Base-by-base conservation (phyloP, 2,888 invertebrate species). In the Globia sparganii region DNA sequence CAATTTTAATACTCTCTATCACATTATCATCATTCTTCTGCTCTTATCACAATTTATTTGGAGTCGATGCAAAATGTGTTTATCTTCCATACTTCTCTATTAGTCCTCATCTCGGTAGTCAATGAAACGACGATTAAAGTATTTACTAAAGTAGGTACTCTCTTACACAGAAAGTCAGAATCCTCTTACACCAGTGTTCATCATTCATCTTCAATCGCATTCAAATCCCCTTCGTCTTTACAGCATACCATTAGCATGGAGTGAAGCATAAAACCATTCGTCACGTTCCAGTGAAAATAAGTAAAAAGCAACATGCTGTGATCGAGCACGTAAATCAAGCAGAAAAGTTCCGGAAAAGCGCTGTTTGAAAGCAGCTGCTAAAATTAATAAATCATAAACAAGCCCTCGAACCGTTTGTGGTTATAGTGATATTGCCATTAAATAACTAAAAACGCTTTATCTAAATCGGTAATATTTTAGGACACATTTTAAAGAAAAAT, bases 321-420 rank as follows among this genome's bases (percentile, higher is more conserved):
- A 73, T 81, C 69, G 66, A 58, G 80, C 69, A 79, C 84, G 80
- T 74, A 84, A 62, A 81, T 84, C 84, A 79, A 84, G 84, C 69
- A 40, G 46, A 68, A 61, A 77, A 49, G 21, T 61, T 66, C 79
- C 49, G 46, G 15, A 79, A 84, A 79, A 79, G 61, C 74, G 73
- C 40, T 83, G 37, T 18, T 79, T 37, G 1, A 58, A 62, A 71
- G 21, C 83, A 67, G 37, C 40, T 64, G 34, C 15, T 43, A 43
- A 84, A 77, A 64, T 67, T 34, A 4, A 53, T 64, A 68, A 64
- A 68, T 49, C 28, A 43, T 53, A 78, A 75, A 53, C 11, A 49
- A 37, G n/a, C 1, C 0, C 34, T 46, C n/a, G 28, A 37, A 67
- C 1, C 0, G 13, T 28, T 59, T n/a, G 18, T 28, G 21, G 21